Conservation (phyloP, 2,888 invertebrate genomes). For the Campaea margaritaria region DNA sequence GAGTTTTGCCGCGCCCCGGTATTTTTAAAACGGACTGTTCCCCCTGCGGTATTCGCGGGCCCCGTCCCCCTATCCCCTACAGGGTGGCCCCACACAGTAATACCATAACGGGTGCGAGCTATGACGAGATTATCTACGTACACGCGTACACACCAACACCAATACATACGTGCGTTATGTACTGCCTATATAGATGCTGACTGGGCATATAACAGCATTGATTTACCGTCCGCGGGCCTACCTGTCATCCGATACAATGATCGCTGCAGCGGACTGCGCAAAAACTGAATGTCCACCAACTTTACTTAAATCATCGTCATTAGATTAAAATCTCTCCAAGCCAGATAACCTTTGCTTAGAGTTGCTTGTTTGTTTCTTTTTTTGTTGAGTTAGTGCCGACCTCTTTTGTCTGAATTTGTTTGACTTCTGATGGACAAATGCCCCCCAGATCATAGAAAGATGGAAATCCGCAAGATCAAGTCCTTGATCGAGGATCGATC, state of each 20-base stretch:
- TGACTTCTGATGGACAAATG: too few relatives aligned
- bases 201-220: slow-evolving; percentile 78
- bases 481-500: too few relatives aligned
- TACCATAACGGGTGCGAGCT: slow-evolving; percentile 84
- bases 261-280: slow-evolving; percentile 34
- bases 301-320: not conserved
- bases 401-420: too few relatives aligned
- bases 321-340: too few relatives aligned
- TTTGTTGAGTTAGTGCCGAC: too few relatives aligned
- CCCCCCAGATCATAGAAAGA: too few relatives aligned
- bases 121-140: slow-evolving; percentile 83
- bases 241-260: slow-evolving; percentile 74
- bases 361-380: too few relatives aligned
- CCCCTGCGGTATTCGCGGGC: slow-evolving; percentile 74
- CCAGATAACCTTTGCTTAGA: too few relatives aligned
- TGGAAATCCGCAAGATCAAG: too few relatives aligned
- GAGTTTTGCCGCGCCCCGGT: slow-evolving; percentile 66
- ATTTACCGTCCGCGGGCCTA: slow-evolving; percentile 74
- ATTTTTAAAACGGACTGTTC: slow-evolving; percentile 82
- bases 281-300: slow-evolving; percentile 7
- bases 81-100: slow-evolving; percentile 72
- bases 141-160: slow-evolving; percentile 54
- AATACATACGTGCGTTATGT: slow-evolving; percentile 75
- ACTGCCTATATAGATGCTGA: slow-evolving; percentile 69
- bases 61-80: slow-evolving; percentile 47